Evolutionary conservation across 2,888 invertebrate genomes (phyloP).

Genomic region (Ophraella communa): DNA sequence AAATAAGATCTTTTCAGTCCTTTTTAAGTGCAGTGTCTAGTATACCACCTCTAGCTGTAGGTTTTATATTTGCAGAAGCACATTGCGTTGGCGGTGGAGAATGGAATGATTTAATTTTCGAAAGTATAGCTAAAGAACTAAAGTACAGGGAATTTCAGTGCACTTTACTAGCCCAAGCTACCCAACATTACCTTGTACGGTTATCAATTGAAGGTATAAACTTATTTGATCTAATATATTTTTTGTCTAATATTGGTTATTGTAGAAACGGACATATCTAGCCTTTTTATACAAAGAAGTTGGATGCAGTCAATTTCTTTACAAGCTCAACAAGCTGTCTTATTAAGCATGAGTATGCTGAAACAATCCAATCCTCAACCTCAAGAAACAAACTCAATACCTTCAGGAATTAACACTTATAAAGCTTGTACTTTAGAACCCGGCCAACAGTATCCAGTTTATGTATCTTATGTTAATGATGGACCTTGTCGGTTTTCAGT

Average conservation of each 20-base stretch:
- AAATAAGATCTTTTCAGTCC: conserved; percentile 66
- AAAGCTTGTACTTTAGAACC: conserved; percentile 64
- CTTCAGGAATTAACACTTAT: conserved; percentile 56
- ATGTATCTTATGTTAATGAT: conserved; percentile 79
- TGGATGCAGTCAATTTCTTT: conserved; percentile 61
- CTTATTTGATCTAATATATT: no score
- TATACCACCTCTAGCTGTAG: conserved; percentile 66
- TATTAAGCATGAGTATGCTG: conserved; percentile 57
- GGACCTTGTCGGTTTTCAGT: conserved; percentile 81
- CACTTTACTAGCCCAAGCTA: conserved; percentile 53
- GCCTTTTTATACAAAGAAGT: conserved; percentile 60
- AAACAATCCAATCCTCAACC: conserved; percentile 37
- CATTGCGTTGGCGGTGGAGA: conserved; percentile 56
- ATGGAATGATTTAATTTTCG: conserved; percentile 62
- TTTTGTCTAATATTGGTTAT: no score
- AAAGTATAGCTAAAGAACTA: conserved; percentile 57
- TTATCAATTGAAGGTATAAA: conserved; percentile 57
- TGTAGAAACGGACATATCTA: conserved; percentile 60
- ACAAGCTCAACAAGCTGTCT: conserved; percentile 61
- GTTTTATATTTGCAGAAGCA: conserved; percentile 67
- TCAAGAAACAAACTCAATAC: neutral
- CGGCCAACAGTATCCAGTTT: conserved; percentile 70
- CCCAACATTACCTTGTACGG: conserved; percentile 59
- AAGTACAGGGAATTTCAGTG: conserved; percentile 58
- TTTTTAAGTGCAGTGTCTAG: conserved; percentile 60